phyloP scores from a whole-genome alignment of 1,140 invertebrate species.

The Hycleus cichorii region DNA sequence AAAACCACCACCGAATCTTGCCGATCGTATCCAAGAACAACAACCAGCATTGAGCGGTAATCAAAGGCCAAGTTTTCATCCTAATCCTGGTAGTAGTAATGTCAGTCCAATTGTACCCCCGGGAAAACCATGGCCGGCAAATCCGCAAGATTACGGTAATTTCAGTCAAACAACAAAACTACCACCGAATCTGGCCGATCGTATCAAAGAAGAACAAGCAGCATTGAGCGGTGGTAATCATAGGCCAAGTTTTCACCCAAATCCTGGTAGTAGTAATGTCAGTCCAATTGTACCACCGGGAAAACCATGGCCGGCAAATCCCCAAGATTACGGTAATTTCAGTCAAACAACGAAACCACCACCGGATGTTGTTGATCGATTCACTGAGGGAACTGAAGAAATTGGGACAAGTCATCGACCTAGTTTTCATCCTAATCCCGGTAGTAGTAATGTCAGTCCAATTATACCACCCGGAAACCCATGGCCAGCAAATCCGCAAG shows the following conservation, averaged over 20 bases:
- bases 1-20: neutral
- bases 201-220: neutral
- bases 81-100: conserved; percentile 1
- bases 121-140: conserved; percentile 14
- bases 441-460: neutral
- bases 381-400: neutral
- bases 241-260: conserved; percentile 4
- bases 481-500: conserved; percentile 2
- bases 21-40: neutral
- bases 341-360: neutral
- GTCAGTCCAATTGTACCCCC: conserved; percentile 6
- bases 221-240: neutral
- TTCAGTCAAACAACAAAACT: neutral
- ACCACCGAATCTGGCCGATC: neutral
- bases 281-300: conserved; percentile 10
- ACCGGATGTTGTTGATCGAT: neutral
- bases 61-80: conserved; percentile 4
- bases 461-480: conserved; percentile 2
- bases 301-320: conserved; percentile 12
- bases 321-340: conserved; percentile 5
- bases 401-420: neutral
- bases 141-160: conserved; percentile 2
- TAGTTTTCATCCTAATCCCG: neutral
- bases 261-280: neutral
- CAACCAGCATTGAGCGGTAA: neutral